Percentiles rank a stretch among this genome's conserved stretches.
These are phyloP conservation scores for Ferrisia virgata DNA, from an alignment of 2,888 invertebrate genomes.

Conservation along the genomic window DNA sequence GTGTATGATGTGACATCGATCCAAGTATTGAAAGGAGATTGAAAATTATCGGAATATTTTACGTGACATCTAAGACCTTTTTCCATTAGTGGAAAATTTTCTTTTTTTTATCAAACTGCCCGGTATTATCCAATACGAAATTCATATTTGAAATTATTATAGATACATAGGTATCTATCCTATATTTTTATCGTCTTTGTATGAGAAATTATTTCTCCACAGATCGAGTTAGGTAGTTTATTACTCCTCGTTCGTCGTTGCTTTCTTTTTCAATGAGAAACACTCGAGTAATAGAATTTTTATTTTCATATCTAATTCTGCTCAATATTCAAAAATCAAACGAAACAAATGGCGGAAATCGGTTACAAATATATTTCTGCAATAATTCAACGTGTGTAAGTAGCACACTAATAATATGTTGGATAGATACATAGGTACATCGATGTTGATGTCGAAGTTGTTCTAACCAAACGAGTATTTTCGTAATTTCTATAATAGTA, in stretches of 20 bases:
- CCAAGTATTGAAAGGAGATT: neutral
- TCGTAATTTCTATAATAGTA: constrained; percentile 9
- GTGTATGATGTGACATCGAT: neutral
- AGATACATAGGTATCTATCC: neutral
- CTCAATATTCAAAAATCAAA: neutral
- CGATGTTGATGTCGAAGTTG: neutral
- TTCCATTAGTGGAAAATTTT: neutral
- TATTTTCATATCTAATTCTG: neutral
- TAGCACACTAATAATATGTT: constrained; percentile 23
- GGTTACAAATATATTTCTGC: neutral
- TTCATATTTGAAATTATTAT: neutral
- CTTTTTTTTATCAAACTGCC: neutral
- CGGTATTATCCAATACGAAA: neutral
- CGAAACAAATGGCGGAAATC: neutral
- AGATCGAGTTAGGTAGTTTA: no score
- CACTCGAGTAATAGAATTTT: no score
- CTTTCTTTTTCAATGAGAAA: no score
- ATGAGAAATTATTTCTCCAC: no score
- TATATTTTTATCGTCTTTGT: no score
- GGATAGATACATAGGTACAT: neutral
- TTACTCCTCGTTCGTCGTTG: no score
- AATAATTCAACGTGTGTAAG: neutral
- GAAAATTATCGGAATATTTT: neutral
- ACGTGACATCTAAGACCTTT: neutral
- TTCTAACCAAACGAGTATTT: constrained; percentile 16